Conservation (phyloP, 2,797 vertebrate genomes). For the Petrocephalus sullivani region DNA sequence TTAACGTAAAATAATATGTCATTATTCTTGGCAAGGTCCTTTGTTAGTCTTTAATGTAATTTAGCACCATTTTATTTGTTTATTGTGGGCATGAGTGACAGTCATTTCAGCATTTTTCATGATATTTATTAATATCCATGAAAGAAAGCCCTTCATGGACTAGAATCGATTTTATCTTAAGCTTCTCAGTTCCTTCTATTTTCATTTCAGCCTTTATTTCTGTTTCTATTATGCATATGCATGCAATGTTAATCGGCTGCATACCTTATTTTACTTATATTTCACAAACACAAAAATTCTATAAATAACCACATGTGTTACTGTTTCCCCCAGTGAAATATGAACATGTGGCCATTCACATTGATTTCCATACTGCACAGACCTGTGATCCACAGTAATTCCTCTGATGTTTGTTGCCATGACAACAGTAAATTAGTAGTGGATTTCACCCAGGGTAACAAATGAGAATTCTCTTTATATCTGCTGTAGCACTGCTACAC, state of each 20-base stretch:
- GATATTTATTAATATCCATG: not conserved
- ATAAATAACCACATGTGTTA: constrained; percentile 23
- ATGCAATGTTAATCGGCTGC: not conserved
- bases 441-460: constrained; percentile 45
- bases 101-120: not conserved
- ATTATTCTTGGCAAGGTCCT: not conserved
- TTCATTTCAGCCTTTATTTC: not conserved
- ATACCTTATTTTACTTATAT: not conserved
- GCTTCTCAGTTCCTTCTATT: not conserved
- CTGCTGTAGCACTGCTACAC: constrained; percentile 33
- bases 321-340: constrained; percentile 28
- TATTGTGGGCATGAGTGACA: not conserved
- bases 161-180: not conserved
- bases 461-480: constrained; percentile 50
- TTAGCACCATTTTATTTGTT: not conserved
- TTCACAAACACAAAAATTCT: constrained; percentile 6
- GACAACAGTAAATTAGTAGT: constrained; percentile 62
- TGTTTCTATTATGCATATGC: not conserved
- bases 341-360: constrained; percentile 30
- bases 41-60: not conserved
- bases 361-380: constrained; percentile 30
- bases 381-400: constrained; percentile 33
- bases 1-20: not conserved
- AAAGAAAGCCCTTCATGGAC: not conserved
- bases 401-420: constrained; percentile 58